Evolutionary conservation across 2,797 vertebrate species (phyloP).

Genomic region (Anisognathus igniventris): DNA sequence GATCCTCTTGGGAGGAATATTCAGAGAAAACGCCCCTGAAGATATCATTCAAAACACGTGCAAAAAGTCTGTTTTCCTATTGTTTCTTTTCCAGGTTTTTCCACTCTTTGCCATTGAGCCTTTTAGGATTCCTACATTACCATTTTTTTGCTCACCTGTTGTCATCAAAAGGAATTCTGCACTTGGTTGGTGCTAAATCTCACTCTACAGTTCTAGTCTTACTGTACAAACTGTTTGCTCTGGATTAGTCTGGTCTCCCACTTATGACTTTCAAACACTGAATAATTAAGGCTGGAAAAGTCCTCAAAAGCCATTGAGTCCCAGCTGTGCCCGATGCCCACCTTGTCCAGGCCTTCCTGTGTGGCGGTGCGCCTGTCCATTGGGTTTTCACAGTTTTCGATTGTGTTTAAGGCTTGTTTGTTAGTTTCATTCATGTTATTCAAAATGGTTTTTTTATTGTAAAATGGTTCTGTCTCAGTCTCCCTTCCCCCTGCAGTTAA

Average conservation of each 20-base stretch:
- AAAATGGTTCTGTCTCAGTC: too few species aligned
- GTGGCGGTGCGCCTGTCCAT: too few species aligned
- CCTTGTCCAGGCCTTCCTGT: not conserved
- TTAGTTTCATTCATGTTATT: too few species aligned
- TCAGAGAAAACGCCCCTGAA: not conserved
- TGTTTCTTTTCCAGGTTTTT: not conserved
- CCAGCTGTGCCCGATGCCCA: accelerated
- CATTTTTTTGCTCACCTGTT: not conserved
- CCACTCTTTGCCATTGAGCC: not conserved
- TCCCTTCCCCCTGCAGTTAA: too few species aligned
- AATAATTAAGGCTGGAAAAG: not conserved
- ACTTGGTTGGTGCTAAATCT: not conserved
- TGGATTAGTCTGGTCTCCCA: not conserved
- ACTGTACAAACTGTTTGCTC: not conserved
- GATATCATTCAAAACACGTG: not conserved
- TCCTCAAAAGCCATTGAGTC: accelerated
- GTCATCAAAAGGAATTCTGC: not conserved
- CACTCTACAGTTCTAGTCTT: not conserved
- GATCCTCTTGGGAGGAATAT: not conserved
- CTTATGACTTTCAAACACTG: not conserved
- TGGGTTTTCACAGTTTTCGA: too few species aligned
- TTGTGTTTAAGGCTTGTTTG: too few species aligned
- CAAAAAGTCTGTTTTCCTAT: not conserved
- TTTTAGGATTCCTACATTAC: not conserved
- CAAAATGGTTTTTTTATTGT: too few species aligned